Conservation (phyloP, 2,888 invertebrate species). For the Drepanosiphum platanoidis region DNA sequence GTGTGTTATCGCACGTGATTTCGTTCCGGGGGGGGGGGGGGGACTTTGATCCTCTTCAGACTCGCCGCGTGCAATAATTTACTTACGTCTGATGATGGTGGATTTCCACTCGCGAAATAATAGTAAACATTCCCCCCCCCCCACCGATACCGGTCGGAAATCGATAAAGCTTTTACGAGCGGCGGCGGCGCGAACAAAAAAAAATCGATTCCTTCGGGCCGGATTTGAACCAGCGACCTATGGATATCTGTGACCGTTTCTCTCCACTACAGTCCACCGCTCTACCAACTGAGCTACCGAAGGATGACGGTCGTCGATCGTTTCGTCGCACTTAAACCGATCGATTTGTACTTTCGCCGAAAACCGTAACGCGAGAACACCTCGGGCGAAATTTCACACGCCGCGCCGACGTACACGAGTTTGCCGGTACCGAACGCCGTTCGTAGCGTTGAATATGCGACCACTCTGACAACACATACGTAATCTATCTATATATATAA, state of each 20-base stretch:
- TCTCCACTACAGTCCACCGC: constrained; percentile 66
- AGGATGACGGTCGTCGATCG: constrained; percentile 22
- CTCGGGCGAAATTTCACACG: not conserved
- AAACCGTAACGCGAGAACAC: not conserved
- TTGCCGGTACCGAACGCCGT: not conserved
- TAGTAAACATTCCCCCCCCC: too few species aligned
- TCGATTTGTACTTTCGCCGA: not conserved
- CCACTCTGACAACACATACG: too few species aligned
- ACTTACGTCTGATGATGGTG: too few species aligned
- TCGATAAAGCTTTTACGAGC: too few species aligned
- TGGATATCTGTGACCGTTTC: constrained; percentile 64
- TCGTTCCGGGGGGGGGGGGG: too few species aligned
- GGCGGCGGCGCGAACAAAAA: not conserved
- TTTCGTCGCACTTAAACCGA: not conserved
- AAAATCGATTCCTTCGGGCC: constrained; percentile 65
- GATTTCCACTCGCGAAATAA: too few species aligned
- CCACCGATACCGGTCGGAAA: too few species aligned
- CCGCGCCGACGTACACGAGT: not conserved
- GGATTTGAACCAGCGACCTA: constrained; percentile 66
- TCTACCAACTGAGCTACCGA: constrained; percentile 66
- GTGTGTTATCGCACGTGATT: too few species aligned
- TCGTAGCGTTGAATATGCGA: too few species aligned
- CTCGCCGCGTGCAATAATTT: too few species aligned
- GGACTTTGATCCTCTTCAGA: too few species aligned
- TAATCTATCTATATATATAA: too few species aligned